These are phyloP conservation scores for Agrypnia vestita DNA, from an alignment of 1,140 invertebrate species.

Conservation along the genomic window DNA sequence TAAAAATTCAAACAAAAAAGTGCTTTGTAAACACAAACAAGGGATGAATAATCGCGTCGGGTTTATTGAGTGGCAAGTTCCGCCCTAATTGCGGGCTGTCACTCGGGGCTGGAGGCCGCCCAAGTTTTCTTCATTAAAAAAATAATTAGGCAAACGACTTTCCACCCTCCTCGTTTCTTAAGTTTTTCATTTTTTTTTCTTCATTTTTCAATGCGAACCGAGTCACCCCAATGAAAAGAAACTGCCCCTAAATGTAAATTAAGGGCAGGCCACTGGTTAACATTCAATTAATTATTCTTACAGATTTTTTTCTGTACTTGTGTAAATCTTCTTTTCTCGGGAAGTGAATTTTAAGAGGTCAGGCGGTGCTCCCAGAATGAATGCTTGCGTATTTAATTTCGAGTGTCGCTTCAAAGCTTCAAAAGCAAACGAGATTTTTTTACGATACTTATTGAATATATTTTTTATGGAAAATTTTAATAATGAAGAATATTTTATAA, in stretches of 20 bases:
- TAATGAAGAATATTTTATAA: too few species aligned
- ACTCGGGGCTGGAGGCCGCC: conserved; percentile 3
- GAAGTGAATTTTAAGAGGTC: conserved; percentile 41
- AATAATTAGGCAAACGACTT: conserved; percentile 60
- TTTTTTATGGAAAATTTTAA: too few species aligned
- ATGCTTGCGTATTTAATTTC: conserved; percentile 16
- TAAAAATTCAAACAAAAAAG: conserved; percentile 18
- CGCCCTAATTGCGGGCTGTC: conserved; percentile 40
- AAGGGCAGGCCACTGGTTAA: conserved; percentile 52
- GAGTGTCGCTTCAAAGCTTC: conserved; percentile 19
- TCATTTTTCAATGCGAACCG: conserved; percentile 27
- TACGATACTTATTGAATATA: too few species aligned
- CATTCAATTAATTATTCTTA: conserved; percentile 57
- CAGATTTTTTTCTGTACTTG: conserved; percentile 24
- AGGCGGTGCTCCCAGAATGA: not conserved
- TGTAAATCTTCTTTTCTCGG: conserved; percentile 23
- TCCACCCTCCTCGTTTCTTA: conserved; percentile 38
- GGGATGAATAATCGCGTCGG: conserved; percentile 33
- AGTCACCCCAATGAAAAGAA: conserved; percentile 26
- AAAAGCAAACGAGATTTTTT: not conserved
- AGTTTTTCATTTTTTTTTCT: conserved; percentile 43
- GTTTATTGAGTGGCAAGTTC: conserved; percentile 58
- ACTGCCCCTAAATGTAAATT: conserved; percentile 57
- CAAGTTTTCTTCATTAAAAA: conserved; percentile 59
- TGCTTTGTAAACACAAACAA: conserved; percentile 28